phyloP scores from a whole-genome alignment of 2,888 invertebrate species.

The Ennomos erosarius region DNA sequence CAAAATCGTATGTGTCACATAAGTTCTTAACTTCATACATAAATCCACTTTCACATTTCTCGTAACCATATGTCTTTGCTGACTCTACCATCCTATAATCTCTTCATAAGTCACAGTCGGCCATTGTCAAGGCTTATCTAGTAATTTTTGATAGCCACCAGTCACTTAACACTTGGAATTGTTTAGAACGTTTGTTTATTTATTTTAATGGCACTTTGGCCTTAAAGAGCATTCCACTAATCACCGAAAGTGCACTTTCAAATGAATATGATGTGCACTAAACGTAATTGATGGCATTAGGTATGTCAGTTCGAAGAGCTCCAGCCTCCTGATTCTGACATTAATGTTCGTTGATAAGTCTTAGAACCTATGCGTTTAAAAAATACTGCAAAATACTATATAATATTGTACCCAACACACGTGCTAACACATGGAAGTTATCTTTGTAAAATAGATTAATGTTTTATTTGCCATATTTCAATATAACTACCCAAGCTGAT shows the following conservation, averaged over 20 bases:
- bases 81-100: slow-evolving; percentile 56
- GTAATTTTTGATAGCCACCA: slow-evolving; percentile 83
- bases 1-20: too few relatives aligned
- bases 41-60: too few relatives aligned
- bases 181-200: slow-evolving; percentile 78
- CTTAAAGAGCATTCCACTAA: slow-evolving; percentile 81
- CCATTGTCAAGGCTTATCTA: slow-evolving; percentile 77
- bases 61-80: slow-evolving; percentile 17
- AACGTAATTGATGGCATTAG: slow-evolving; percentile 66
- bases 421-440: too few relatives aligned
- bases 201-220: slow-evolving; percentile 76
- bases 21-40: too few relatives aligned
- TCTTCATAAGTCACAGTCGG: slow-evolving; percentile 81
- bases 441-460: too few relatives aligned
- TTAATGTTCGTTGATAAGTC: not conserved
- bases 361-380: not conserved
- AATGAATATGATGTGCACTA: slow-evolving; percentile 80
- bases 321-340: not conserved
- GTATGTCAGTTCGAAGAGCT: slow-evolving; percentile 30
- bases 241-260: slow-evolving; percentile 75
- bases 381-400: too few relatives aligned
- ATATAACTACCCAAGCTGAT: not conserved
- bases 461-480: too few relatives aligned
- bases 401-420: too few relatives aligned
- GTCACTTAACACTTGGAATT: slow-evolving; percentile 83